Percentiles rank a stretch among this genome's conserved stretches.
These are phyloP conservation scores for Scaptodrosophila lebanonensis DNA, from an alignment of 1,140 invertebrate species.

Conservation along the genomic window DNA sequence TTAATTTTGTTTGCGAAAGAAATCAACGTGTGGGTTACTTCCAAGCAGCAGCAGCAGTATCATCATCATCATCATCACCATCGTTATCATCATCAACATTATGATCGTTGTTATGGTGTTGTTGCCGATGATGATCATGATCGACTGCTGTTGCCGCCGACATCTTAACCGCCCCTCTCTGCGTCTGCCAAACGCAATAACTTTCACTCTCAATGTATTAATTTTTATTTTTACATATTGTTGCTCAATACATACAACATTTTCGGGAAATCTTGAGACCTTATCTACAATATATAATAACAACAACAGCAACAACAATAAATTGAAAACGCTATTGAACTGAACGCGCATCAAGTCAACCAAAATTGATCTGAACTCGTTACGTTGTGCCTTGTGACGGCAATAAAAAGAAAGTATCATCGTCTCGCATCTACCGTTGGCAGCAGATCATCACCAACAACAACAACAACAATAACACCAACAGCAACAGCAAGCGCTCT, in stretches of 20 bases:
- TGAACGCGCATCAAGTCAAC: constrained; percentile 54
- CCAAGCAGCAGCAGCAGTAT: constrained; percentile 15
- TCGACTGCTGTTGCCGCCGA: too few species aligned
- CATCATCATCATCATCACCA: constrained; percentile 9
- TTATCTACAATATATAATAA: constrained; percentile 6
- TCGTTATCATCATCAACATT: constrained; percentile 27
- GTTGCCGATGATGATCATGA: constrained; percentile 33
- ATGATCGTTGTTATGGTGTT: constrained; percentile 19
- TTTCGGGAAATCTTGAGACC: constrained; percentile 51
- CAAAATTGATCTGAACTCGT: constrained; percentile 74
- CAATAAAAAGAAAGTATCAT: constrained; percentile 76
- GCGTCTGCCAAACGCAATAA: constrained; percentile 70
- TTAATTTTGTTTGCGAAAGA: constrained; percentile 42
- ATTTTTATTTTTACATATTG: constrained; percentile 76
- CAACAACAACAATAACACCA: constrained; percentile 7
- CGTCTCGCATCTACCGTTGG: constrained; percentile 32
- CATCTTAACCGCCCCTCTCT: constrained; percentile 31
- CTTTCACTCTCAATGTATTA: constrained; percentile 77
- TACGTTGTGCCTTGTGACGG: constrained; percentile 61
- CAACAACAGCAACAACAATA: constrained; percentile 19
- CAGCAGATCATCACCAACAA: constrained; percentile 26
- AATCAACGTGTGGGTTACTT: constrained; percentile 38
- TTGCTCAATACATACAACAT: constrained; percentile 53
- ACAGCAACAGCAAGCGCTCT: constrained; percentile 6
- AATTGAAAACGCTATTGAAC: constrained; percentile 58